A percentile compares a stretch with the other conserved stretches of the same genome.
Conservation (phyloP, 1,140 invertebrate genomes). For the Forficula auricularia region DNA sequence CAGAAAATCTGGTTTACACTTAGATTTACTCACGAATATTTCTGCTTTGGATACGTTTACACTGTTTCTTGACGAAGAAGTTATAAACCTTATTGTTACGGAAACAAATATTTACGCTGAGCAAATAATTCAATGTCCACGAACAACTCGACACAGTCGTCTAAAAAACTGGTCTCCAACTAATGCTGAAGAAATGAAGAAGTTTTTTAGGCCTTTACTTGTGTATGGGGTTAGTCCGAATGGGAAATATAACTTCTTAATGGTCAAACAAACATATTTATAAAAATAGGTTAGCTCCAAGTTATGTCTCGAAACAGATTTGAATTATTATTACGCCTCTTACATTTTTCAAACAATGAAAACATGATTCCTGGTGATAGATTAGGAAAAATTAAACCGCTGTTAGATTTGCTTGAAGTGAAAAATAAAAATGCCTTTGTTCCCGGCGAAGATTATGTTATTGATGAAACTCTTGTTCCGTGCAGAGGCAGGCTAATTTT, state of each 20-base stretch:
- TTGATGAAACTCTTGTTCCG: constrained; percentile 25
- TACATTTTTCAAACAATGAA: constrained; percentile 19
- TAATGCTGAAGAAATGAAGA: constrained; percentile 15
- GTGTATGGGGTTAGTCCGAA: constrained; percentile 14
- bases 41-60: background rate
- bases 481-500: constrained; percentile 23
- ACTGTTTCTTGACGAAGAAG: constrained; percentile 3
- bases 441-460: constrained; percentile 19
- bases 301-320: constrained; percentile 20
- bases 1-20: background rate
- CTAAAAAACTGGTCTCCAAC: constrained; percentile 7
- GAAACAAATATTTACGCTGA: constrained; percentile 16
- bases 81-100: constrained; percentile 11
- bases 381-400: constrained; percentile 17
- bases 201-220: constrained; percentile 15
- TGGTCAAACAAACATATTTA: constrained; percentile 15
- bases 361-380: constrained; percentile 10
- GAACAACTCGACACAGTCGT: constrained; percentile 2
- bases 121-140: constrained; percentile 4
- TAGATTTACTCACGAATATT: background rate
- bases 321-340: constrained; percentile 16
- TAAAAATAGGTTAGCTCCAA: constrained; percentile 8
- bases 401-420: constrained; percentile 15
- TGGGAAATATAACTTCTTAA: constrained; percentile 12
- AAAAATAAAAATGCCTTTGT: constrained; percentile 15